Base-by-base conservation (phyloP, 2,113 vertebrate genomes). In the Zootoca vivipara region DNA sequence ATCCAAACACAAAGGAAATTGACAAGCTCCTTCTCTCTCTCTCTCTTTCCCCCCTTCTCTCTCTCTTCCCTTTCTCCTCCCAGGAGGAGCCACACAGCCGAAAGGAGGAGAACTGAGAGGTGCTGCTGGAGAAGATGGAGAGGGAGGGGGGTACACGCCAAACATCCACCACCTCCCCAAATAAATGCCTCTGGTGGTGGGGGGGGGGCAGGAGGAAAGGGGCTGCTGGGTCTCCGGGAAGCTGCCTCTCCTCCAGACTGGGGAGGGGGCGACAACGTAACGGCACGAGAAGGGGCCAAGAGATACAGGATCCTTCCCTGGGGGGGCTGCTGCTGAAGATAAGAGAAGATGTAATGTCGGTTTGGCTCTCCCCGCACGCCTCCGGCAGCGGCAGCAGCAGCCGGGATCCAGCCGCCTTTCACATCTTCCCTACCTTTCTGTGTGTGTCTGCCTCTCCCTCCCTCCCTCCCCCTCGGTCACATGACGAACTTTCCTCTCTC, bases 391-490 rank as follows among this genome's bases (percentile, higher is more conserved):
- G 46, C 28, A 33, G 72, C 72, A 18, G 85, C 82, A 64, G 84
- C 80, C 22, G 0, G 65, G 74, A 38, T 56, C 7, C 38, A 26
- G 35, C 24, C 82, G 85, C 52, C 65, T 4, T 75, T 74, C 92
- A 90, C 91, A 91, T 88, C 92, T 52, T 90, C 87, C 82, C 67
- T 87, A 87, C 78, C 85, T 89, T 20, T n/a, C 84, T 65, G 56
- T 86, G 46, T 52, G 46, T 52, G 89, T 92, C 86, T 83, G 87
- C 80, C 64, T 28, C 42, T 42, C 38, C 16, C 1, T 22, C 7
- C 75, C 91, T 90, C 33, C 83, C 46, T 35, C 86, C 91, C 46
- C 78, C 69, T 86, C 46, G 75, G 78, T 96, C 96, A 96, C 95
- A 95, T 96, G 96, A 78, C 42, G 75, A 46, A 79, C 82, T 30